A percentile compares a stretch with the other conserved stretches of the same genome.
These are phyloP conservation scores for Xiphorhynchus erythropygius DNA, from an alignment of 2,797 vertebrate species.

Conservation along the genomic window DNA sequence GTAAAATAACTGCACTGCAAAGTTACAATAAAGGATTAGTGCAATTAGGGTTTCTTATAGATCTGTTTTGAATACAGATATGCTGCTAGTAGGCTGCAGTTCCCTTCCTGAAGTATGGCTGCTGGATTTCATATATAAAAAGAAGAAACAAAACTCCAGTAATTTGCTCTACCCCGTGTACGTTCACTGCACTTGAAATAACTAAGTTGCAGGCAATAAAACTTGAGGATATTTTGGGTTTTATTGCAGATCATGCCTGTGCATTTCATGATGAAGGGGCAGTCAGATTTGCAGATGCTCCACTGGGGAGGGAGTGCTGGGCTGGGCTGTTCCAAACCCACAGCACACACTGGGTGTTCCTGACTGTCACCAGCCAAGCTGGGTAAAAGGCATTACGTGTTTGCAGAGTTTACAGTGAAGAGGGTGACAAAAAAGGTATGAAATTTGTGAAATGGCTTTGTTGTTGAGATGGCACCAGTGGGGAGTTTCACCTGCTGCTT, in stretches of 20 bases:
- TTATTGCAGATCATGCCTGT: neutral
- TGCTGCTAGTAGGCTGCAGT: neutral
- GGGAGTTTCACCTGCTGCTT: neutral
- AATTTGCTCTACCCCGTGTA: neutral
- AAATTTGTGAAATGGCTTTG: fast-evolving
- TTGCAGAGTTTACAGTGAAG: neutral
- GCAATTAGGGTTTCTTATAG: neutral
- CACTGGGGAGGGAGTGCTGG: neutral
- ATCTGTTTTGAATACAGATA: neutral
- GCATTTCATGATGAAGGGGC: neutral
- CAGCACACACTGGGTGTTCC: fast-evolving
- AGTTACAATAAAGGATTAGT: neutral
- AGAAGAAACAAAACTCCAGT: neutral
- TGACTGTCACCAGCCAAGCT: neutral
- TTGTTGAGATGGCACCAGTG: neutral
- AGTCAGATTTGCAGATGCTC: neutral
- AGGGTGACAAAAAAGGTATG: neutral
- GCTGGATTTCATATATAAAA: neutral
- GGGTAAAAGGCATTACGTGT: neutral
- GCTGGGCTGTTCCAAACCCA: neutral
- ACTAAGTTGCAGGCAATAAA: neutral
- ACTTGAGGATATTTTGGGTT: neutral
- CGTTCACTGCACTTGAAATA: neutral
- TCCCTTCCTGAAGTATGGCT: neutral
- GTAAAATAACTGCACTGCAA: neutral